Percentiles rank a stretch among this genome's conserved stretches.
Evolutionary conservation across 2,113 vertebrate genomes (phyloP).

Genomic region (Tetraodon nigroviridis): DNA sequence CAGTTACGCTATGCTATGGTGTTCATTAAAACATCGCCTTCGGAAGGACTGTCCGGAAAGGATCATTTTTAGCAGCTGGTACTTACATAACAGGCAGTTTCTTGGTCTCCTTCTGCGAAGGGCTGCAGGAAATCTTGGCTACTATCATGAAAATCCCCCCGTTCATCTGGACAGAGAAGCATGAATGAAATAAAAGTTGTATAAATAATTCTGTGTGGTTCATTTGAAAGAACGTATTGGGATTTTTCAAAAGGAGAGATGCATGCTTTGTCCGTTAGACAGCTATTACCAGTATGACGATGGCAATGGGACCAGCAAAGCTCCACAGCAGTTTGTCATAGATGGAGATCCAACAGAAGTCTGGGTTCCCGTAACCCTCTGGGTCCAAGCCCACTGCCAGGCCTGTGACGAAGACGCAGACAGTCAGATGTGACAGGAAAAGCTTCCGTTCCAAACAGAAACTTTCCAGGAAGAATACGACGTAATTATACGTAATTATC

Average conservation of each 20-base stretch:
- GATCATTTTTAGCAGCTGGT: neutral
- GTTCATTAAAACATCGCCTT: neutral
- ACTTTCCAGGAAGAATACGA: neutral
- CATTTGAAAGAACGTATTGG: neutral
- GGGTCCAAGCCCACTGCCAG: slow-evolving; percentile 93
- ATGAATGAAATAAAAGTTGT: slow-evolving; percentile 1
- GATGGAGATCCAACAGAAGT: slow-evolving; percentile 98
- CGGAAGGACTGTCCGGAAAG: neutral
- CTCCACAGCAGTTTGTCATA: slow-evolving; percentile 98
- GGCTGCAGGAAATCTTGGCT: slow-evolving; percentile 86
- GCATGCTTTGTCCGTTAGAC: too few relatives aligned
- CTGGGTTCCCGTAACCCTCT: slow-evolving; percentile 94
- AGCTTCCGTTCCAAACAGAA: slow-evolving; percentile 1
- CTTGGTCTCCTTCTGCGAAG: slow-evolving; percentile 94
- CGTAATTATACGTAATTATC: neutral
- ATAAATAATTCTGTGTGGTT: slow-evolving; percentile 1
- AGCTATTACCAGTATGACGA: slow-evolving; percentile 86
- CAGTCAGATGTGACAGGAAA: slow-evolving; percentile 5
- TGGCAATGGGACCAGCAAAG: slow-evolving; percentile 91
- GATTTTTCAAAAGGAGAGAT: too few relatives aligned
- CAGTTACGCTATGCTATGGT: too few relatives aligned
- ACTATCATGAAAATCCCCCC: slow-evolving; percentile 91
- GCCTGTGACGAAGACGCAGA: slow-evolving; percentile 68
- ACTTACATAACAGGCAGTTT: slow-evolving; percentile 94
- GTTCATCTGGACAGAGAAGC: slow-evolving; percentile 78